These are phyloP conservation scores for Turritopsis rubra DNA, from an alignment of 30 jellyfish, hydroid and myxozoan genomes.

Conservation along the genomic window DNA sequence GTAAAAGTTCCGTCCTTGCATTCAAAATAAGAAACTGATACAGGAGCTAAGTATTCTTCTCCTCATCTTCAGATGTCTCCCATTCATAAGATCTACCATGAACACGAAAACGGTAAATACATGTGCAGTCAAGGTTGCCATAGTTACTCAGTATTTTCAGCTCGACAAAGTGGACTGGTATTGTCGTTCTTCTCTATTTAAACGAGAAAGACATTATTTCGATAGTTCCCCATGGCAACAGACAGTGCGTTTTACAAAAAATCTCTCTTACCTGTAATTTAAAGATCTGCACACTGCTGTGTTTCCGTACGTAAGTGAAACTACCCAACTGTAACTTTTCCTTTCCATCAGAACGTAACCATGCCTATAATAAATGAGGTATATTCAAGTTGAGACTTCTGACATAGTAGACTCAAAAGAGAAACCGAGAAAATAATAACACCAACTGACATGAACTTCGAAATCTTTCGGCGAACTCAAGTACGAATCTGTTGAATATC, in stretches of 20 bases:
- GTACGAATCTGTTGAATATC: slow-evolving; percentile 37
- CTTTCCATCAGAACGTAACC: slow-evolving; percentile 61
- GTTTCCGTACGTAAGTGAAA: slow-evolving; percentile 42
- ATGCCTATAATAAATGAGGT: slow-evolving; percentile 49
- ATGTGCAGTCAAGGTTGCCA: slow-evolving; percentile 76
- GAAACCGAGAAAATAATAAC: background rate
- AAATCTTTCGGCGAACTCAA: slow-evolving; percentile 62
- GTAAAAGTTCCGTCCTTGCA: background rate
- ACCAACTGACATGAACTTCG: slow-evolving; percentile 43
- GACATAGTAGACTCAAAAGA: background rate
- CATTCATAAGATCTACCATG: slow-evolving; percentile 65
- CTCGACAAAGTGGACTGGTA: slow-evolving; percentile 35
- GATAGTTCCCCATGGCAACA: too few species aligned
- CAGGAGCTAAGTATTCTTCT: too few species aligned
- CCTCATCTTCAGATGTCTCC: background rate
- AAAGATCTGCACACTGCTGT: slow-evolving; percentile 69
- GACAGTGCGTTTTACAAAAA: background rate
- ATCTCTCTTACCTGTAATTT: slow-evolving; percentile 77
- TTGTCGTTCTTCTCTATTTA: background rate
- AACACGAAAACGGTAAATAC: slow-evolving; percentile 81
- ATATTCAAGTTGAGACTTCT: background rate
- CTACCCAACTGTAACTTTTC: slow-evolving; percentile 55
- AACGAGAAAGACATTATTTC: background rate
- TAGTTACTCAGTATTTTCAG: slow-evolving; percentile 62
- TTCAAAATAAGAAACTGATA: background rate